Base-by-base conservation (phyloP, 2,797 vertebrate species). In the Falco concolor region DNA sequence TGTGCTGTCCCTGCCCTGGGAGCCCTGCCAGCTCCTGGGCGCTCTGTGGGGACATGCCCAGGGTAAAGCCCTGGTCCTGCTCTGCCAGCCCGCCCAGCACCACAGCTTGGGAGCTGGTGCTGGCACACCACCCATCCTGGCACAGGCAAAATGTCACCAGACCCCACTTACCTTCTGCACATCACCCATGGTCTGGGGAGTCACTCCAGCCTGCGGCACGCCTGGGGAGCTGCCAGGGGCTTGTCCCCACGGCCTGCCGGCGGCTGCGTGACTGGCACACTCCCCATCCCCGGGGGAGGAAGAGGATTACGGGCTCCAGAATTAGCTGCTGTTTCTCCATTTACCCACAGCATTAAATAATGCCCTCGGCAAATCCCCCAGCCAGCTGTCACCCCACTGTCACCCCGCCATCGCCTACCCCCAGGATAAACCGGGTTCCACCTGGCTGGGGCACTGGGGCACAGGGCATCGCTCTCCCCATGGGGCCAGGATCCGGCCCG, bases 331-430 rank as follows among this genome's bases (percentile, higher is more conserved):
- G 97, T 98, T 97, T 98, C 98, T 97, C 97, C 95, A 96, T 97
- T 97, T 97, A 97, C 94, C 91, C 86, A 68, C 95, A 96, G 98
- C 97, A 97, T 98, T 98, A 98, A 98, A 97, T 98, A 98, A 98
- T 99, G 98, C 98, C 98, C 98, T 98, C 98, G 69, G 98, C 98
- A 99, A 97, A 99, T 99, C 98, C 96, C 97, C 88, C 96, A 84
- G 97, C 98, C 99, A 99, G 98, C 99, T 99, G 98, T 98, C 98
- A 12, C 90, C 81, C 84, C 18, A 60, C 89, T n/a, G 7, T 68
- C 56, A 12, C 90, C 81, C 84, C 18, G 61, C 89, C 36, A 6
- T 68, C 56, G 17, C 84, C 83, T 76, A 50, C 61, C 60, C 63
- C 38, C 6, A 0, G 74, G 81, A 89, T 79, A 90, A 93, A 57